phyloP scores from a whole-genome alignment of 1,140 invertebrate genomes.

The Drosophila albomicans region DNA sequence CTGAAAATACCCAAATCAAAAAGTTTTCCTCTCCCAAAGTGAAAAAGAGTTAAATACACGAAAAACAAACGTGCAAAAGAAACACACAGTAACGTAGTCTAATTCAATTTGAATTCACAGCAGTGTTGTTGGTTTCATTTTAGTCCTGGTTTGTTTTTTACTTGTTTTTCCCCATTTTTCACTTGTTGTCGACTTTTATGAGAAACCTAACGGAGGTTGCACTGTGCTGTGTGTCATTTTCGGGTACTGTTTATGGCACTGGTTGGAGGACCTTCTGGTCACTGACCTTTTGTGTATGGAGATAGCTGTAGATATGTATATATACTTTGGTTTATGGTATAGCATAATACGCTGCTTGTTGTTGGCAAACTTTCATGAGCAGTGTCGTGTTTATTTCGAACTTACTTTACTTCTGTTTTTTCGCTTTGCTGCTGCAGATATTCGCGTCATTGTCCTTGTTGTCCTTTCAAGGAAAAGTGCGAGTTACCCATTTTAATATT shows the following conservation, averaged over 20 bases:
- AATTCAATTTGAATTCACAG: slow-evolving; percentile 46
- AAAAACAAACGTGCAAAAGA: no score
- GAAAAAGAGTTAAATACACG: neutral
- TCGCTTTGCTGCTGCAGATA: slow-evolving; percentile 51
- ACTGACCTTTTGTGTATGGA: neutral
- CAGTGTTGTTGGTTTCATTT: slow-evolving; percentile 3
- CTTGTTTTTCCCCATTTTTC: neutral
- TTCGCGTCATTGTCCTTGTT: slow-evolving; percentile 43
- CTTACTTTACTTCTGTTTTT: slow-evolving; percentile 18
- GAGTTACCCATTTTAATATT: slow-evolving; percentile 57
- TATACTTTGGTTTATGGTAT: neutral
- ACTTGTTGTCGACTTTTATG: slow-evolving; percentile 55
- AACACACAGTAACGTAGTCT: slow-evolving; percentile 36
- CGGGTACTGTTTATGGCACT: slow-evolving; percentile 16
- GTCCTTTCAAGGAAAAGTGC: slow-evolving; percentile 15
- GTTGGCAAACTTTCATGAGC: slow-evolving; percentile 15
- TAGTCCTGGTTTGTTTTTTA: neutral
- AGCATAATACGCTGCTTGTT: neutral
- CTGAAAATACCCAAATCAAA: slow-evolving; percentile 1
- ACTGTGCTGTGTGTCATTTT: neutral
- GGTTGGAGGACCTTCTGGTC: neutral
- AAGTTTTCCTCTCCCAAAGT: neutral
- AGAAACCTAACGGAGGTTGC: neutral
- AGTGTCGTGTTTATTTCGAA: neutral
- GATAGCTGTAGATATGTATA: neutral